Base-by-base conservation (phyloP, 1,140 invertebrate genomes). In the Amphibalanus amphitrite region DNA sequence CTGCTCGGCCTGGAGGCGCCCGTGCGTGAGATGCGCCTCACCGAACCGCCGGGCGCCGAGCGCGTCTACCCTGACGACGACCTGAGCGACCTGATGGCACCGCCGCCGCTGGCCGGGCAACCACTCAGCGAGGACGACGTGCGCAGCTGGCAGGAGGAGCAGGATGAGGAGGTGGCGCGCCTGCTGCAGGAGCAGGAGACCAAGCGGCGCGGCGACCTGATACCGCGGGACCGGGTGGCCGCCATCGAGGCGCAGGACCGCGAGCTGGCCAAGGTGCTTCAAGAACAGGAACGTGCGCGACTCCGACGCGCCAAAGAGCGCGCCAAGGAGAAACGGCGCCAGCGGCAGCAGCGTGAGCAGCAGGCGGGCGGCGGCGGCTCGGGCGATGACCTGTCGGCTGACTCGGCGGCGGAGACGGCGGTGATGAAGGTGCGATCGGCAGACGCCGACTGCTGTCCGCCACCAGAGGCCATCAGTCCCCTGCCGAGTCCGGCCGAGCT, bases 161-260 rank as follows among this genome's bases (percentile, higher is more conserved):
- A 86, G 76, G 87, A 88, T 80, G 85, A 84, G 87, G 87, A 88
- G 80, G 75, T 89, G 47, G 88, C 88, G 4, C 82, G 80, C 74
- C 81, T 85, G 69, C 75, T 89, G 15, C 88, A 89, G 81, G 83
- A 87, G 75, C 83, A 87, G 76, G 86, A 89, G 79, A 82, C 79
- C 38, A 86, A 81, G 78, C 76, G 73, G 74, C 84, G 85, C 72
- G 86, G 85, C 75, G 84, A 84, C 82, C 87, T 74, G 76, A 78
- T 87, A 29, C 84, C 90, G 75, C 76, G 83, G 33, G 90, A 93
- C 80, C 85, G 87, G 77, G 84, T 90, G 74, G 78, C 88, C 73
- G 91, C 91, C 15, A 92, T 95, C 70, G 93, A 97, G 81, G 89
- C 89, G 6, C 92, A 95, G 79, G 93, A 97, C 79, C 87, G 90